Percentiles rank a stretch among this genome's conserved stretches.
phyloP scores from a whole-genome alignment of 2,888 invertebrate species.

The Sericinus montela region DNA sequence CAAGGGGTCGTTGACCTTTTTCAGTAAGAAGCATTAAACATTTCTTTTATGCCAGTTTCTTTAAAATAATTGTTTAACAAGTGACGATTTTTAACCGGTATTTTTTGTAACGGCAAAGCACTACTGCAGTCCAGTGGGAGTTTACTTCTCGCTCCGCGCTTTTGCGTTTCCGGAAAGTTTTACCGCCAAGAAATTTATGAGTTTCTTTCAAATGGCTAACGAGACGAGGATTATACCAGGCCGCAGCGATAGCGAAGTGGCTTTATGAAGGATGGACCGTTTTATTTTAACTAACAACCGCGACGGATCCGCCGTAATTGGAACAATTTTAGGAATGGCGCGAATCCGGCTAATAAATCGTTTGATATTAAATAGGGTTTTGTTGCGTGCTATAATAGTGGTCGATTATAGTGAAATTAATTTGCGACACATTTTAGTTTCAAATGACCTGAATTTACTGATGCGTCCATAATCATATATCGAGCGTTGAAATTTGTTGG shows the following conservation, averaged over 20 bases:
- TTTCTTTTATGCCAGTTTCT: too few relatives aligned
- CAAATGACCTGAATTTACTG: too few relatives aligned
- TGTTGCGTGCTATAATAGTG: not conserved
- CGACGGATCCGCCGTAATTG: slow-evolving; percentile 6
- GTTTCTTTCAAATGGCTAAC: slow-evolving; percentile 15
- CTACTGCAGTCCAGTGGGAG: slow-evolving; percentile 12
- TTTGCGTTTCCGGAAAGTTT: slow-evolving; percentile 16
- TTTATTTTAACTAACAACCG: slow-evolving; percentile 10
- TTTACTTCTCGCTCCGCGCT: slow-evolving; percentile 15
- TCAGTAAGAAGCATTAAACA: too few relatives aligned
- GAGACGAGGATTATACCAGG: slow-evolving; percentile 2
- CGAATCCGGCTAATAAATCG: slow-evolving; percentile 1
- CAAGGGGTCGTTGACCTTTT: too few relatives aligned
- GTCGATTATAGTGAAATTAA: too few relatives aligned
- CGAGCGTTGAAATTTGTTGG: too few relatives aligned
- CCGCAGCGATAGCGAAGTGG: not conserved
- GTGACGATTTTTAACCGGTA: slow-evolving; percentile 14
- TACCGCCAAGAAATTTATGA: slow-evolving; percentile 14
- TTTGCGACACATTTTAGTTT: too few relatives aligned
- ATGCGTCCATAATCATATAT: too few relatives aligned
- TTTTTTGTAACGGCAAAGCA: slow-evolving; percentile 12
- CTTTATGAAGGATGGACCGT: slow-evolving; percentile 7
- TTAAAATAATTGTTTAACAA: not conserved
- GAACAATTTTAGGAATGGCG: slow-evolving; percentile 5
- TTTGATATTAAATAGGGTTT: not conserved